A percentile compares a stretch with the other conserved stretches of the same genome.
phyloP scores from a whole-genome alignment of 2,113 vertebrate species.

The Sebastes schlegelii region DNA sequence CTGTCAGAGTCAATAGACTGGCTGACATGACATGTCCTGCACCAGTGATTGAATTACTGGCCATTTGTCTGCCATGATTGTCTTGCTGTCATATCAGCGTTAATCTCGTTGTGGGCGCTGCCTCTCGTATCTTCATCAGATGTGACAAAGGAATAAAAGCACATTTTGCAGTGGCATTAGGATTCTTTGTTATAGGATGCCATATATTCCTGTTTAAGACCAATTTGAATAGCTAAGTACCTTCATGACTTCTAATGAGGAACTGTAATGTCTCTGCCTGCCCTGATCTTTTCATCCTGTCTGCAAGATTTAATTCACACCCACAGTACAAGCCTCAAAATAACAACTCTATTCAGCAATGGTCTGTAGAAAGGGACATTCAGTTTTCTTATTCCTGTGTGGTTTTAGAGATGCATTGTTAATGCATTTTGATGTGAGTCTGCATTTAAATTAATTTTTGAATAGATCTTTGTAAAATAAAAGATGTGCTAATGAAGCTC shows the following conservation, averaged over 20 bases:
- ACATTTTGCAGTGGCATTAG: conserved; percentile 14
- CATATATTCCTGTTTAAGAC: not conserved
- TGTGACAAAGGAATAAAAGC: conserved; percentile 36
- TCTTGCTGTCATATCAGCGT: conserved; percentile 75
- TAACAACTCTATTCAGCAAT: conserved; percentile 16
- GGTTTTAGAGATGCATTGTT: not conserved
- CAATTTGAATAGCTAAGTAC: not conserved
- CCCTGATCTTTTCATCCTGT: conserved; percentile 12
- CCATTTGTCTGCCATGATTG: conserved; percentile 80
- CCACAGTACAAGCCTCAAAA: conserved; percentile 3
- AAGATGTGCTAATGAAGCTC: not conserved
- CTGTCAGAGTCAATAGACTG: conserved; percentile 82
- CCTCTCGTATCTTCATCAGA: conserved; percentile 43
- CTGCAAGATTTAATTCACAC: conserved; percentile 47
- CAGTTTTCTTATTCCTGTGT: conserved; percentile 1
- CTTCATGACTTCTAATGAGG: conserved; percentile 5
- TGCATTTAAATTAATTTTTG: not conserved
- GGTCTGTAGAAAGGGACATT: conserved; percentile 5
- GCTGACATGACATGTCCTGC: conserved; percentile 79
- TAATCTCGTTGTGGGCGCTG: conserved; percentile 64
- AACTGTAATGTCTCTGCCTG: conserved; percentile 3
- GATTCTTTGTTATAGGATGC: conserved; percentile 19
- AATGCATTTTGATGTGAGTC: not conserved
- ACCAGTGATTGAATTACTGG: conserved; percentile 80
- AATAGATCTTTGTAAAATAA: not conserved